These are phyloP conservation scores for Spinibarbus caldwelli DNA, from an alignment of 2,797 vertebrate genomes.

Conservation along the genomic window DNA sequence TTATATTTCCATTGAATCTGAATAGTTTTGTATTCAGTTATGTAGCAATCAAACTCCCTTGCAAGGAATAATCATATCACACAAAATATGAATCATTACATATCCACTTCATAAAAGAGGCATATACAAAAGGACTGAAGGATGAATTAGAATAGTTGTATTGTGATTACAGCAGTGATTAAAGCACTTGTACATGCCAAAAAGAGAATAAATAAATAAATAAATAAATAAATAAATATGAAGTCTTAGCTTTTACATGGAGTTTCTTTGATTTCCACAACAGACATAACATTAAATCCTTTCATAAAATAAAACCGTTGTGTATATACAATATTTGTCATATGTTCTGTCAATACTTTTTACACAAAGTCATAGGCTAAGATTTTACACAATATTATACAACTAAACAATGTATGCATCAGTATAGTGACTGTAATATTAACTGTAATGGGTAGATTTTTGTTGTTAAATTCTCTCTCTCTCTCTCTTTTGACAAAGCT, in stretches of 20 bases:
- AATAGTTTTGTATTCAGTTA: neutral
- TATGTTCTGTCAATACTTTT: neutral
- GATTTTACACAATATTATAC: neutral
- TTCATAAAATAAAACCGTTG: neutral
- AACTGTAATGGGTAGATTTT: neutral
- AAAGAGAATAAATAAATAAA: neutral
- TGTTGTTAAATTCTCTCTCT: neutral
- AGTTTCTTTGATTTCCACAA: neutral
- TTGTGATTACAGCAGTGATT: conserved; percentile 22
- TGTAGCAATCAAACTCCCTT: too few species aligned
- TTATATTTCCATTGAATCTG: neutral
- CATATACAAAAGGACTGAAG: neutral
- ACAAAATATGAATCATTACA: neutral
- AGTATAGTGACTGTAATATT: neutral
- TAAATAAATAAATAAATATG: neutral
- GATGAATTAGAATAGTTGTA: neutral
- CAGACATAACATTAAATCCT: neutral
- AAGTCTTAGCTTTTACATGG: neutral
- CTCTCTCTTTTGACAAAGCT: neutral
- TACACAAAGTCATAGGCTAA: neutral
- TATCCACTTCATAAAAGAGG: neutral
- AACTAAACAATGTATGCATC: neutral
- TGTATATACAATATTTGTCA: neutral
- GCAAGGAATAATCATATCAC: neutral
- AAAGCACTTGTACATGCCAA: neutral